Evolutionary conservation across 2,113 vertebrate genomes (phyloP).

Genomic region (Sturnus vulgaris): DNA sequence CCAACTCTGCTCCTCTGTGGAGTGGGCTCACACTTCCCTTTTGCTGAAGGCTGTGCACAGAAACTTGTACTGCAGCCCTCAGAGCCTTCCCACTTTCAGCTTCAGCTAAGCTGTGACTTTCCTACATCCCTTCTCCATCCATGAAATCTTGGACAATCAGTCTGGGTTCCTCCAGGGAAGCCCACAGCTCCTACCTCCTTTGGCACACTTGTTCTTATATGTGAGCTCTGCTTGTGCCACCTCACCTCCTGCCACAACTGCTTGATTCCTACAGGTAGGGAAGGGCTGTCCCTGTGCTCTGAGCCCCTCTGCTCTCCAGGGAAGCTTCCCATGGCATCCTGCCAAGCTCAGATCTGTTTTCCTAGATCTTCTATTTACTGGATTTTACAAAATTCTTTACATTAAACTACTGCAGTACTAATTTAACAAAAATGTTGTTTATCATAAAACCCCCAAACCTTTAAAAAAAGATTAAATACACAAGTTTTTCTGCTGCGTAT

Average conservation of each 20-base stretch:
- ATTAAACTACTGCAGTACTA: not conserved
- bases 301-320: not conserved
- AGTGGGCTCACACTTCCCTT: not conserved
- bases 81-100: not conserved
- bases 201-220: fast-evolving
- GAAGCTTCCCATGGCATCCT: not conserved
- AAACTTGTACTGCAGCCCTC: not conserved
- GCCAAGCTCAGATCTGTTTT: not conserved
- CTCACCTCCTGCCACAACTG: not conserved
- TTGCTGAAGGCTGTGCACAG: not conserved
- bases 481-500: not conserved
- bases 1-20: not conserved
- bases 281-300: not conserved
- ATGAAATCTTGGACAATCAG: not conserved
- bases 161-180: not conserved
- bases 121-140: not conserved
- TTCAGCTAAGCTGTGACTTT: not conserved
- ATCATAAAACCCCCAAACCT: not conserved
- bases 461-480: not conserved
- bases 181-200: not conserved
- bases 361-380: not conserved
- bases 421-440: not conserved
- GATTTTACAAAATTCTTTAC: not conserved
- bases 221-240: not conserved
- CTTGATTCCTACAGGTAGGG: not conserved